Evolutionary conservation across 2,113 vertebrate species (phyloP).

Genomic region (Meles meles): DNA sequence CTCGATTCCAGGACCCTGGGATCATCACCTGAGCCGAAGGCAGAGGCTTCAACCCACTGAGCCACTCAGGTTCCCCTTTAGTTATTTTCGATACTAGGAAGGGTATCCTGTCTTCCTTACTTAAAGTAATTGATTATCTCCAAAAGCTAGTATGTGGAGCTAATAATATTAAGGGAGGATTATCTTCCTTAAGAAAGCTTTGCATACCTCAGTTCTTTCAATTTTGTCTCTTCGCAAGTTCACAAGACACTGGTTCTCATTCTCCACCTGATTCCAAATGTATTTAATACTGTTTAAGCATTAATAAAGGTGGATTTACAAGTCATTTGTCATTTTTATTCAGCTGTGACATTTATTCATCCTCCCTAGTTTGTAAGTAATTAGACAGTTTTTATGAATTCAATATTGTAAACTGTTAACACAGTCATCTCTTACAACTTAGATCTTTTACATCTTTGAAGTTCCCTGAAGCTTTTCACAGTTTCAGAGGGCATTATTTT

Average conservation of each 20-base stretch:
- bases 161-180: background rate
- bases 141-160: background rate
- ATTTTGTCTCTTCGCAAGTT: slow-evolving; percentile 2
- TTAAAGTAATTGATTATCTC: background rate
- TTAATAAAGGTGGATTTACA: slow-evolving; percentile 50
- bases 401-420: background rate
- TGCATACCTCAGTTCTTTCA: background rate
- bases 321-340: slow-evolving; percentile 59
- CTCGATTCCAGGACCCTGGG: too few relatives aligned
- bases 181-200: background rate
- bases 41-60: too few relatives aligned
- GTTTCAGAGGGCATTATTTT: background rate
- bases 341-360: slow-evolving; percentile 28
- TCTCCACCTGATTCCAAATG: slow-evolving; percentile 1
- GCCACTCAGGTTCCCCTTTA: too few relatives aligned
- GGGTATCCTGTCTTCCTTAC: background rate
- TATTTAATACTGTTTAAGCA: slow-evolving; percentile 36
- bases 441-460: slow-evolving; percentile 23
- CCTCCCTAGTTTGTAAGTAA: slow-evolving; percentile 40
- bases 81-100: background rate
- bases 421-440: background rate
- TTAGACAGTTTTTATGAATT: slow-evolving; percentile 46
- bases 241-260: background rate
- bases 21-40: too few relatives aligned
- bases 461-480: slow-evolving; percentile 26